Base-by-base conservation (phyloP, 2,888 invertebrate genomes). In the Caenorhabditis sp. region DNA sequence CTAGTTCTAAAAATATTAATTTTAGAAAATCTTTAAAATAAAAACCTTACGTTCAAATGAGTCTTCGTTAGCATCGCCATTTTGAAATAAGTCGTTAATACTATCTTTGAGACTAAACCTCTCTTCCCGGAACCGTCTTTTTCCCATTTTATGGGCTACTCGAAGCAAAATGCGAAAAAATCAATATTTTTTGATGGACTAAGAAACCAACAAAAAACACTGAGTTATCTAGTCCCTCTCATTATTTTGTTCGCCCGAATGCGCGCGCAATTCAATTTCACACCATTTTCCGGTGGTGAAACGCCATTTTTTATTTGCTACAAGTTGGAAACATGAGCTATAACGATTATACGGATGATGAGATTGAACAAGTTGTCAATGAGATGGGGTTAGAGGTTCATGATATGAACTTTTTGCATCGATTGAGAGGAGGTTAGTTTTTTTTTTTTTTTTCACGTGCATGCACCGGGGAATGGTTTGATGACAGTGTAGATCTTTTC, bases 351-450 rank as follows among this genome's bases (percentile, higher is more conserved):
- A 68, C 56, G 1, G 73, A 68, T 49, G 58, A 59, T 26, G 73
- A 73, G n/a, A 62, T 73, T 14, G 62, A 73, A 26, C 65, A 68
- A n/a, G 63, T 73, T 60, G 31, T 68, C 3, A 23, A 62, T 12
- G 59, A 66, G 52, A 73, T 73, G 73, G 73, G 73, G 14, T 62
- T 61, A 7, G 49, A 65, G 23, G 60, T 73, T 8, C 36, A 62
- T 3, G 65, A 36, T 53, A 26, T 31, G 5, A 54, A 36, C 12
- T 57, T 65, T 21, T n/a, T 73, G 21, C 62, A 59, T 7, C 58
- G 25, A 31, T 25, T 73, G 21, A 65, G 54, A 59, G 61, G 50
- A 12, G 73, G 73, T 68, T 0, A 50, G 64, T 58, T 31, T 61
- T 25, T 63, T 54, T 4, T 21, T 60, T 4, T 2, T 58, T 10